Evolutionary conservation across 1,140 invertebrate species (phyloP), one percentile per base, ranked within the genome.

Genomic region (Drosophila orosa): DNA sequence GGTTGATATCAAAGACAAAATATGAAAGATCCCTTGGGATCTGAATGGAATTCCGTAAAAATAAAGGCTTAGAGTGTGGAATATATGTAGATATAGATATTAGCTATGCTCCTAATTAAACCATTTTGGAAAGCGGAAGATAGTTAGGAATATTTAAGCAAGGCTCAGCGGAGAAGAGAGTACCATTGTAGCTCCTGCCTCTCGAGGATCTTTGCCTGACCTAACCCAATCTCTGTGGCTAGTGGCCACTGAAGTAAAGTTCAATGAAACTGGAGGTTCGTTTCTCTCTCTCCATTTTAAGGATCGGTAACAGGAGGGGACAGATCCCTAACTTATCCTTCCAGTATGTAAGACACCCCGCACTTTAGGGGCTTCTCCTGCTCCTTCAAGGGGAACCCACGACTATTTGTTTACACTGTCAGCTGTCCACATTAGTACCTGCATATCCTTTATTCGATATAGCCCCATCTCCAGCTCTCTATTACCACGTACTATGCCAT

Each of bases 391-490:
- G 45, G 56, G 56, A 73, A 73, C 68, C 68, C 69, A 73, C 69
- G 68, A 73, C 69, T 73, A 73, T 73, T 73, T 73, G 69, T 61
- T 73, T 73, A 73, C 69, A 61, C 47, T n/a, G 68, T 71, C 65
- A 71, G 68, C 68, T 71, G 68, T 39, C 44, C n/a, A 8, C 27
- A 31, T 37, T 27, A 56, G n/a, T 27, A 24, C 47, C n/a, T 61
- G 8, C 15, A 40, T 40, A 48, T 63, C 17, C 27, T 22, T 12
- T 19, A 22, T 45, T 15, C 47, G 19, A 55, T 13, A 56, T 9
- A 33, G n/a, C 25, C 57, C 37, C 35, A 13, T 22, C 10, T 29
- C 56, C 24, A 39, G 27, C 48, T 19, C 48, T 19, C 29, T 42
- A 19, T 40, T 10, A 33, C n/a, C 45, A 57, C 45, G 24, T 27